Evolutionary conservation across 2,113 vertebrate species (phyloP).

Genomic region (Solea senegalensis): DNA sequence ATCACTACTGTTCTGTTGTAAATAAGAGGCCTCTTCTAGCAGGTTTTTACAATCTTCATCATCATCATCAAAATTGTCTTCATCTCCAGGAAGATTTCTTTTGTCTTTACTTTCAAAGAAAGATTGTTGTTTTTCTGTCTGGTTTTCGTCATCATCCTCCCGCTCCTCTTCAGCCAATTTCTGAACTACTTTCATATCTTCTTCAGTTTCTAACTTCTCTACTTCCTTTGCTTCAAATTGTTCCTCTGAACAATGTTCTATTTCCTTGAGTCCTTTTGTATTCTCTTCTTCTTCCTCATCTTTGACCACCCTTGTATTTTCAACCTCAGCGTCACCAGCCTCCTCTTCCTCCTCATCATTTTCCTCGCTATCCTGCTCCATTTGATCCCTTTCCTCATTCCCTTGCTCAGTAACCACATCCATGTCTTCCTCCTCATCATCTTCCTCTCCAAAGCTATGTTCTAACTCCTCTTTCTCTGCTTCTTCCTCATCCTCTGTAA

Average conservation of each 20-base stretch:
- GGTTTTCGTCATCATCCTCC: conserved; percentile 10
- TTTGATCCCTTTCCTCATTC: background rate
- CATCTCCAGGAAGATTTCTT: conserved; percentile 1
- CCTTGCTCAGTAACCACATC: background rate
- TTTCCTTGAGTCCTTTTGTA: background rate
- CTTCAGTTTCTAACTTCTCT: conserved; percentile 9
- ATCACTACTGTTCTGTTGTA: conserved; percentile 11
- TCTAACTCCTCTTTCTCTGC: background rate
- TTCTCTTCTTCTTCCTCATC: conserved; percentile 6
- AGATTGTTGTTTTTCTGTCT: conserved; percentile 8
- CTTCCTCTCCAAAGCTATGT: background rate
- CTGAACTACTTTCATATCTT: conserved; percentile 18
- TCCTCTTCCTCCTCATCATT: background rate
- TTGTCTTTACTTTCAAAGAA: background rate
- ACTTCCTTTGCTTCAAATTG: conserved; percentile 21
- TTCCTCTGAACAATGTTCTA: background rate
- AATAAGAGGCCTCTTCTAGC: conserved; percentile 61
- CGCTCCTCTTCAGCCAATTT: conserved; percentile 18
- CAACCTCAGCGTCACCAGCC: background rate
- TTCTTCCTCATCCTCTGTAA: background rate
- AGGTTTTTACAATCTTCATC: background rate
- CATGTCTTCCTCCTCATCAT: background rate
- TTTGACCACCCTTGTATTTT: conserved; percentile 2
- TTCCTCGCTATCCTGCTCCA: background rate
- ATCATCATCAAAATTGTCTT: background rate